Conservation (phyloP, 2,797 vertebrate species). For the Falco columbarius region DNA sequence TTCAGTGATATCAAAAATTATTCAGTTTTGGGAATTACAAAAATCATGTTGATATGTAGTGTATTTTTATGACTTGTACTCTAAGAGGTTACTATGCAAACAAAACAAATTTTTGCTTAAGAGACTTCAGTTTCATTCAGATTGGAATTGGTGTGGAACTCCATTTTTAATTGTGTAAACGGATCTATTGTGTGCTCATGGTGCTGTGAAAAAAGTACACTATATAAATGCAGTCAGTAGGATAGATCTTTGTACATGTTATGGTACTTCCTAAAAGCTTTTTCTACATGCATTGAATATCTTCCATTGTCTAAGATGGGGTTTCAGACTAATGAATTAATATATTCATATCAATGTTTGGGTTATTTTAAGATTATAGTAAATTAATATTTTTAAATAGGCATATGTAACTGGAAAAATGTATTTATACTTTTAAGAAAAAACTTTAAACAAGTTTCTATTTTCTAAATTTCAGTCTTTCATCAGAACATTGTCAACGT, state of each 20-base stretch:
- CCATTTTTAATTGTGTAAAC: neutral
- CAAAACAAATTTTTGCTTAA: neutral
- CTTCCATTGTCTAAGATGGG: neutral
- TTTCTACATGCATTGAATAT: neutral
- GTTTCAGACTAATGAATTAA: neutral
- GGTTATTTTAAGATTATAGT: accelerated
- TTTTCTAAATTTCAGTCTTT: neutral
- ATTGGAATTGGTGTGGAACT: neutral
- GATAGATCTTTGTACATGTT: neutral
- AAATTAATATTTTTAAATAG: neutral
- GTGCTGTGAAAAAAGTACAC: neutral
- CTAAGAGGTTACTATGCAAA: neutral
- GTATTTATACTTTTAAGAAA: neutral
- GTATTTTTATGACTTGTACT: neutral
- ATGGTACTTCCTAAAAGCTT: neutral
- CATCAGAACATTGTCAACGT: neutral
- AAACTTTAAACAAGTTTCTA: neutral
- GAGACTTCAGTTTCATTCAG: neutral
- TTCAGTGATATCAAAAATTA: neutral
- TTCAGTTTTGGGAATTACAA: neutral
- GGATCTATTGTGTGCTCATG: neutral
- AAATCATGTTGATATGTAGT: accelerated
- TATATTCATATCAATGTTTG: neutral
- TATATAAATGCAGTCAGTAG: neutral
- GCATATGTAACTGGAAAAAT: neutral